Evolutionary conservation across 53 echinoderm and acorn worm species (phyloP).

Genomic region (Astropecten irregularis): DNA sequence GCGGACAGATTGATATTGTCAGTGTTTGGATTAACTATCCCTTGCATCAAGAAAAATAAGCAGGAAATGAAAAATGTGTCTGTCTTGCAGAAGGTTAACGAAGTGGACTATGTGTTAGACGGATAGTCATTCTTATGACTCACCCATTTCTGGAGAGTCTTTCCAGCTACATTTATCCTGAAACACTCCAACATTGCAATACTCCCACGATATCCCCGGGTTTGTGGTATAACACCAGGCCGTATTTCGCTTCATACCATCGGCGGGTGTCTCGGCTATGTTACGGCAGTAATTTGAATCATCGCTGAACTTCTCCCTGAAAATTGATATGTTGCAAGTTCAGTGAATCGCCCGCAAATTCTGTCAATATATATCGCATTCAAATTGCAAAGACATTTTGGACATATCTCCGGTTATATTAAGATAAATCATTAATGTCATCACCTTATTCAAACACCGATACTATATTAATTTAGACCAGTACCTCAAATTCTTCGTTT

Average conservation of each 20-base stretch:
- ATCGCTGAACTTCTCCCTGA: not conserved
- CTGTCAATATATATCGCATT: no score
- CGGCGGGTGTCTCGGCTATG: not conserved
- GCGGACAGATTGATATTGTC: no score
- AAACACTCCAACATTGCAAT: slow-evolving; percentile 34
- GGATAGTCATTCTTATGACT: not conserved
- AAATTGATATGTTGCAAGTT: not conserved
- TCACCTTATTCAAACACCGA: not conserved
- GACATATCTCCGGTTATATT: no score
- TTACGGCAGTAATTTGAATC: slow-evolving; percentile 40
- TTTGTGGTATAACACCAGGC: slow-evolving; percentile 27
- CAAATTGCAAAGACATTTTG: no score
- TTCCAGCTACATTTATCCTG: not conserved
- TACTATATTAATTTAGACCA: no score
- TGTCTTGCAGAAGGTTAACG: not conserved
- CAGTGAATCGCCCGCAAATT: no score
- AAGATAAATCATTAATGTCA: not conserved
- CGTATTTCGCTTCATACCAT: not conserved
- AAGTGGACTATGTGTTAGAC: not conserved
- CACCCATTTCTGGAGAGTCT: not conserved
- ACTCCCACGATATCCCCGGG: slow-evolving; percentile 4
- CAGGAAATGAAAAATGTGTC: not conserved
- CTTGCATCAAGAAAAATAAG: not conserved
- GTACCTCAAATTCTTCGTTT: no score
- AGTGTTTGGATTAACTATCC: no score